phyloP scores from a whole-genome alignment of 2,888 invertebrate species.

The Amaurobius ferox region DNA sequence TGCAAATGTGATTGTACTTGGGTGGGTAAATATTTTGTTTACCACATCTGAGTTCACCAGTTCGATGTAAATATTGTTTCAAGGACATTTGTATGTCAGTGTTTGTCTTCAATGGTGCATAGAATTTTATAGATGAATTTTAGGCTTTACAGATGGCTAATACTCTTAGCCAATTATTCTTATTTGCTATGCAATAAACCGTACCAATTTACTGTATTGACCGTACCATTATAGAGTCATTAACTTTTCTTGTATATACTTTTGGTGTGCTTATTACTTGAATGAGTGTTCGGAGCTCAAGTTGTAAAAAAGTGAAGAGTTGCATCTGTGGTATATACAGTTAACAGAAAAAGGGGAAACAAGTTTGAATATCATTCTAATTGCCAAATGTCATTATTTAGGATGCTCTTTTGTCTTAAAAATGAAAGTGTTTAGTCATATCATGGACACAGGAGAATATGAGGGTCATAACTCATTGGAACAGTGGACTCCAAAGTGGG shows the following conservation, averaged over 20 bases:
- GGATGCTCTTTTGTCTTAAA: no score
- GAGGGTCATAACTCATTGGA: no score
- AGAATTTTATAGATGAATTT: constrained; percentile 36
- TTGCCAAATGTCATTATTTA: no score
- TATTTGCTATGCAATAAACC: constrained; percentile 62
- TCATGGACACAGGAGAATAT: no score
- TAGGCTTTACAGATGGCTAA: constrained; percentile 30
- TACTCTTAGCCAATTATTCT: constrained; percentile 39
- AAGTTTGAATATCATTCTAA: no score
- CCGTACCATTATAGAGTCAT: constrained; percentile 53
- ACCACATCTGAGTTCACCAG: neutral
- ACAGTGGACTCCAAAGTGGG: no score
- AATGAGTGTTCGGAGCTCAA: neutral
- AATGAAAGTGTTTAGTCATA: no score
- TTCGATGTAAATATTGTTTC: constrained; percentile 15
- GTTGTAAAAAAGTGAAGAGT: neutral
- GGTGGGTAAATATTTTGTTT: neutral
- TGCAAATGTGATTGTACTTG: neutral
- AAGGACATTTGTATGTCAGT: neutral
- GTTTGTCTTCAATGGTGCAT: constrained; percentile 13
- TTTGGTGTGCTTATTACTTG: constrained; percentile 29
- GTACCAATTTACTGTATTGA: constrained; percentile 50
- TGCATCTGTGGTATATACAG: constrained; percentile 7
- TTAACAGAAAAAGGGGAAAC: no score
- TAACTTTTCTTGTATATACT: constrained; percentile 49